These are phyloP conservation scores for Heterochromis multidens DNA, from an alignment of 2,113 vertebrate genomes.

Conservation along the genomic window DNA sequence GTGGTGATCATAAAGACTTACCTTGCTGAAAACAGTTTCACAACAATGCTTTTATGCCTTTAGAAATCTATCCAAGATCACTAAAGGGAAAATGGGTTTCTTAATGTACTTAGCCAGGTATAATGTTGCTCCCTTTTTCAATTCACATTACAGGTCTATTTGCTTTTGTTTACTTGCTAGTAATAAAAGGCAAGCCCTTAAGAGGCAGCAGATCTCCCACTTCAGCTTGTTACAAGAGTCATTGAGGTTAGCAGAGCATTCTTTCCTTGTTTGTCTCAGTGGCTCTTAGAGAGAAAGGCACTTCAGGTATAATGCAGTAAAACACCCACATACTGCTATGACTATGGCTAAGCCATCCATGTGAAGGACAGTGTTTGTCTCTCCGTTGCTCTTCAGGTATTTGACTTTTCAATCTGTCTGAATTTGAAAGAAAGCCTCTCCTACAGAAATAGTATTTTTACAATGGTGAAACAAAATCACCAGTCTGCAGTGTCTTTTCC, in stretches of 20 bases:
- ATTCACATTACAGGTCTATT: constrained; percentile 11
- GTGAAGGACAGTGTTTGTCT: not conserved
- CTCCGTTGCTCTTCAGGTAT: not conserved
- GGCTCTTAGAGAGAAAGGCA: constrained; percentile 14
- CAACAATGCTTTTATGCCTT: not conserved
- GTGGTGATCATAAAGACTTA: not conserved
- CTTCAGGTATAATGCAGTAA: constrained; percentile 39
- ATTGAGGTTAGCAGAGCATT: constrained; percentile 26
- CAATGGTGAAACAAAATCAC: not conserved
- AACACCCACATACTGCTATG: not conserved
- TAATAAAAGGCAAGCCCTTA: constrained; percentile 36
- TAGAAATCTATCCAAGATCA: not conserved
- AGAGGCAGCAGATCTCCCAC: constrained; percentile 42
- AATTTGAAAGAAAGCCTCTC: not conserved
- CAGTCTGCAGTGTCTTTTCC: not conserved
- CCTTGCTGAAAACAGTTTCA: not conserved
- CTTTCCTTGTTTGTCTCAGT: constrained; percentile 4
- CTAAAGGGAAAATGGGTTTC: not conserved
- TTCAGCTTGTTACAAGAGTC: constrained; percentile 36
- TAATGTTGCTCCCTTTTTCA: not conserved
- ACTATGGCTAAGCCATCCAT: not conserved
- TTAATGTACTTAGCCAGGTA: constrained; percentile 19
- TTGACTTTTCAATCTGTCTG: constrained; percentile 15
- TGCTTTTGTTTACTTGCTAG: constrained; percentile 33
- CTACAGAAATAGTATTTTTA: not conserved